A percentile compares a stretch with the other conserved stretches of the same genome.
These are phyloP conservation scores for Microcebus tavaratra DNA, from an alignment of 2,113 vertebrate genomes.

Conservation along the genomic window DNA sequence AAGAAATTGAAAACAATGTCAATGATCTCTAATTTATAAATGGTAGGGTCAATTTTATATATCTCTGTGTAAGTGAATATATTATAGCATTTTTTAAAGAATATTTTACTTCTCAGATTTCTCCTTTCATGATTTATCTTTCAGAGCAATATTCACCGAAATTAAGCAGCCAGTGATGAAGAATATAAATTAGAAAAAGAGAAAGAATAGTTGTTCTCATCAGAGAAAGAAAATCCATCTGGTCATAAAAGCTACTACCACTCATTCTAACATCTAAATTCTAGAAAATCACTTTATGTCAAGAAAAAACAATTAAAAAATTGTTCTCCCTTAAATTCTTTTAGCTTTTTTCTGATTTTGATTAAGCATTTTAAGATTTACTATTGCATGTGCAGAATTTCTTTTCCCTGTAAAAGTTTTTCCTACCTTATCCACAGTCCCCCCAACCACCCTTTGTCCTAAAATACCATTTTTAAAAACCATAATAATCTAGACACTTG, in stretches of 20 bases:
- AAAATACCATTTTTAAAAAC: background rate
- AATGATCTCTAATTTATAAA: background rate
- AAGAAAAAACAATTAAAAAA: background rate
- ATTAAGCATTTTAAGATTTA: background rate
- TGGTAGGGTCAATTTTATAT: background rate
- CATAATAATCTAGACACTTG: background rate
- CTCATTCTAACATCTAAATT: background rate
- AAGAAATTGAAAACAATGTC: background rate
- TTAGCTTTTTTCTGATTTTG: background rate
- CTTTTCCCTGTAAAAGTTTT: background rate
- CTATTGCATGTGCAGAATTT: background rate
- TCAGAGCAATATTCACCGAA: background rate
- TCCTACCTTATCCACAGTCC: background rate
- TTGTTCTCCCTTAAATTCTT: background rate
- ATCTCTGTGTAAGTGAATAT: background rate
- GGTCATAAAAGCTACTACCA: background rate
- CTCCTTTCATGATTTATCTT: background rate
- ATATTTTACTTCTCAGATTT: constrained; percentile 21
- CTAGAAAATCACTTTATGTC: background rate
- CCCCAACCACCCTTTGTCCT: background rate
- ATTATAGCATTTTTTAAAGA: background rate
- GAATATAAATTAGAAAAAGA: background rate
- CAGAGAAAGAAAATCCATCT: background rate
- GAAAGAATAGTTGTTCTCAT: background rate
- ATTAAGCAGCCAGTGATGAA: background rate